A percentile compares a stretch with the other conserved stretches of the same genome.
phyloP scores from a whole-genome alignment of 2,888 invertebrate genomes.

The Steromphala cineraria region DNA sequence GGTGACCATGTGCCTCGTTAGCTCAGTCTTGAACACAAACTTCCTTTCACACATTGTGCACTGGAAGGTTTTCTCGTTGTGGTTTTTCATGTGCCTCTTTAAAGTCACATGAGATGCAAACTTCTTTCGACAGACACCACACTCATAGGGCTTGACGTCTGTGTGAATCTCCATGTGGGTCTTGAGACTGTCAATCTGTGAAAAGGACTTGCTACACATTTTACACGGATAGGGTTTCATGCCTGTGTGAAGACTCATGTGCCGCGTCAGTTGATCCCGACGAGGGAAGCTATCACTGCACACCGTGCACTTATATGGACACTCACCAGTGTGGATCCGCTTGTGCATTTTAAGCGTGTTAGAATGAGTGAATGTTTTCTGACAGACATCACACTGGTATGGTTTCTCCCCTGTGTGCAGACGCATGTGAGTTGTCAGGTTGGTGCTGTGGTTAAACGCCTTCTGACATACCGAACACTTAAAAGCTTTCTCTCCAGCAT shows the following conservation, averaged over 20 bases:
- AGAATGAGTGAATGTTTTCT: neutral
- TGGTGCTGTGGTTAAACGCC: neutral
- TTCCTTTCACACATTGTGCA: neutral
- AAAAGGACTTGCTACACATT: neutral
- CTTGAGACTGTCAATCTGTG: neutral
- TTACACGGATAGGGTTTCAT: neutral
- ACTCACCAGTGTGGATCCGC: neutral
- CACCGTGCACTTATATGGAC: neutral
- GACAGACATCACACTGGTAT: neutral
- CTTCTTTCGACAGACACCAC: neutral
- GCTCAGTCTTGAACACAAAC: neutral
- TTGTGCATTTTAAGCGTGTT: neutral
- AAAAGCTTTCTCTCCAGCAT: neutral
- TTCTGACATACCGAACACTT: neutral
- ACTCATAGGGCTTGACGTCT: neutral
- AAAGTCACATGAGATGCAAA: neutral
- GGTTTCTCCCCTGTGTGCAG: neutral
- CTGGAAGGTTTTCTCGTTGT: neutral
- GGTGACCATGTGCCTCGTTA: neutral
- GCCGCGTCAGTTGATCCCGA: neutral
- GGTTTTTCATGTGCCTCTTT: neutral
- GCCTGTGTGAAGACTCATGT: neutral
- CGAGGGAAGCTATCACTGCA: neutral
- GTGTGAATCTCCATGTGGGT: neutral
- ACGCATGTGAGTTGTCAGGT: neutral